Percentiles rank a stretch among this genome's conserved stretches.
Conservation (phyloP, 2,888 invertebrate genomes). For the Epirrita christyi region DNA sequence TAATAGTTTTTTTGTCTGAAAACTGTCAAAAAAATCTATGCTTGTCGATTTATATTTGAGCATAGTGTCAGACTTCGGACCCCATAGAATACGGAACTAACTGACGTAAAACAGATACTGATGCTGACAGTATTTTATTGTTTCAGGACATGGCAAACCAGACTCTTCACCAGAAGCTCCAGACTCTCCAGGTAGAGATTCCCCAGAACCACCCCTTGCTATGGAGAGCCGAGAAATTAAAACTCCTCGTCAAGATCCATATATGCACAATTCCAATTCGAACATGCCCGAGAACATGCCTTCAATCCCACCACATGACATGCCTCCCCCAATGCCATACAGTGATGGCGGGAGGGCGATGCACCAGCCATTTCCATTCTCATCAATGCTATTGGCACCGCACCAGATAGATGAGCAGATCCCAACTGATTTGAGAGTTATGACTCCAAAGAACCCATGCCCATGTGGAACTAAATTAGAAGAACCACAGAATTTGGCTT, state of each 20-base stretch:
- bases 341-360: conserved; percentile 68
- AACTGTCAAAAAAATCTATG: too few relatives aligned
- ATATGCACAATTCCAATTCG: conserved; percentile 60
- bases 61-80: too few relatives aligned
- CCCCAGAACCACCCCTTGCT: conserved; percentile 62
- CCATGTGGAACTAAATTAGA: conserved; percentile 62
- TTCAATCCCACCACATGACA: conserved; percentile 54
- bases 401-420: conserved; percentile 67
- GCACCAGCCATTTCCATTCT: conserved; percentile 67
- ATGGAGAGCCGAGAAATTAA: conserved; percentile 66
- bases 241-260: conserved; percentile 67
- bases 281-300: conserved; percentile 58
- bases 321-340: conserved; percentile 63
- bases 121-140: too few relatives aligned
- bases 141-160: conserved; percentile 72
- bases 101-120: too few relatives aligned
- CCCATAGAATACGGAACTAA: too few relatives aligned
- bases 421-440: conserved; percentile 74
- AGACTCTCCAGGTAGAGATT: conserved; percentile 60
- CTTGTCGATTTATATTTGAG: too few relatives aligned
- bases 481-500: conserved; percentile 74
- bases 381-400: conserved; percentile 64
- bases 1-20: too few relatives aligned
- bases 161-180: conserved; percentile 60
- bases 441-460: conserved; percentile 65